phyloP scores from a whole-genome alignment of 2,797 vertebrate genomes.

The Kryptopterus vitreolus region DNA sequence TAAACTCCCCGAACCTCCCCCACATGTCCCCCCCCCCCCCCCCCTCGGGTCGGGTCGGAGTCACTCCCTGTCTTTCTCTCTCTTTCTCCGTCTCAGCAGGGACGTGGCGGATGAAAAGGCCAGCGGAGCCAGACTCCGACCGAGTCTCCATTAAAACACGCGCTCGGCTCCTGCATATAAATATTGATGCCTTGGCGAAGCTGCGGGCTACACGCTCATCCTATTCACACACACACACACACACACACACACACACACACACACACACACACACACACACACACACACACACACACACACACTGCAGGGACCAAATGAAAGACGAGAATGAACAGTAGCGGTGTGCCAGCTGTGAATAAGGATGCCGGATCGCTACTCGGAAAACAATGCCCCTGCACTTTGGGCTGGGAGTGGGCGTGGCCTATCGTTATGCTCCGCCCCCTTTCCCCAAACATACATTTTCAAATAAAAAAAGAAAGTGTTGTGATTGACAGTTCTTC shows the following conservation, averaged over 20 bases:
- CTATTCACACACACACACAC: not conserved
- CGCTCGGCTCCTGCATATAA: conserved; percentile 35
- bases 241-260: conserved; percentile 3
- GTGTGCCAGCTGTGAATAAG: not conserved
- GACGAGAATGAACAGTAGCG: conserved; percentile 33
- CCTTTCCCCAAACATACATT: too few relatives aligned
- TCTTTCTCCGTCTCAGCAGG: conserved; percentile 38
- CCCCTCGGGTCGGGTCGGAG: not conserved
- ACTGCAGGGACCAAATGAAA: conserved; percentile 18
- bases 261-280: conserved; percentile 14
- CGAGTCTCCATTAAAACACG: conserved; percentile 25
- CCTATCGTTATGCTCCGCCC: too few relatives aligned
- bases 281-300: conserved; percentile 21
- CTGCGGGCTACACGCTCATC: conserved; percentile 33
- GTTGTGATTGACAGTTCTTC: not conserved
- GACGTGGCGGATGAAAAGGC: conserved; percentile 28
- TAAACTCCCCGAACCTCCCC: conserved; percentile 18
- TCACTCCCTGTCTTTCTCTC: conserved; percentile 11
- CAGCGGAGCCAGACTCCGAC: conserved; percentile 26
- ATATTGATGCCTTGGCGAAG: conserved; percentile 46
- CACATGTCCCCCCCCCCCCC: too few relatives aligned
- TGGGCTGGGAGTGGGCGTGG: not conserved
- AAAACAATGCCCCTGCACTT: not conserved
- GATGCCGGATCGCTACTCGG: not conserved
- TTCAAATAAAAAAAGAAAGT: too few relatives aligned